These are phyloP conservation scores for Melanotus villosus DNA, from an alignment of 2,888 invertebrate species.

Conservation along the genomic window DNA sequence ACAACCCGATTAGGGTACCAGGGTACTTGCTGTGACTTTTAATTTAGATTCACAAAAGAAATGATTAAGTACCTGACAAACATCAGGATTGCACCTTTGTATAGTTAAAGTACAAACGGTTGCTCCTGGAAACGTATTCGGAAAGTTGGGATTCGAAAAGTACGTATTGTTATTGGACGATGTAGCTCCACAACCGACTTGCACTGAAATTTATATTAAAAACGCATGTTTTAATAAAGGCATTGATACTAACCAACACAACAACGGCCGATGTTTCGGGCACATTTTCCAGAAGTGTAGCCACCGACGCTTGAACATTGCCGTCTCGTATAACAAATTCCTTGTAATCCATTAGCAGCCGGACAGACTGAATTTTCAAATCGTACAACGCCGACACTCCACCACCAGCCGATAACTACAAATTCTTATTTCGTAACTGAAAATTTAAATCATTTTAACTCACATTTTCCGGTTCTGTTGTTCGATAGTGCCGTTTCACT, in stretches of 20 bases:
- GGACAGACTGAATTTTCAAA: constrained; percentile 81
- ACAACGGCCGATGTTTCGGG: constrained; percentile 81
- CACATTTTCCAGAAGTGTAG: constrained; percentile 81
- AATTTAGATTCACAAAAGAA: too few relatives aligned
- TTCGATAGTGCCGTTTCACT: not conserved
- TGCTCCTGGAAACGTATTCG: constrained; percentile 78
- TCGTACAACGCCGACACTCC: constrained; percentile 74
- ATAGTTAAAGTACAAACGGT: constrained; percentile 81
- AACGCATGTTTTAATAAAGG: too few relatives aligned
- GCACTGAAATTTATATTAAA: too few relatives aligned
- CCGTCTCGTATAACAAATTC: constrained; percentile 82
- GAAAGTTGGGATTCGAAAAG: constrained; percentile 85
- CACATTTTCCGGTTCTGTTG: constrained; percentile 1
- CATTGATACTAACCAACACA: constrained; percentile 80
- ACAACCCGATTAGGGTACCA: too few relatives aligned
- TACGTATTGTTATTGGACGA: constrained; percentile 87
- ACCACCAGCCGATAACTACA: constrained; percentile 12
- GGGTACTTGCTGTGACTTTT: too few relatives aligned
- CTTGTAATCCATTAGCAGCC: constrained; percentile 76
- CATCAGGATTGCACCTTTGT: constrained; percentile 76
- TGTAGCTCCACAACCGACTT: constrained; percentile 79
- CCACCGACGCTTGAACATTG: constrained; percentile 83
- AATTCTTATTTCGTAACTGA: not conserved
- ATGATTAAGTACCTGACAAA: constrained; percentile 77
- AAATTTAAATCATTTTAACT: not conserved